Conservation (phyloP, 2,113 vertebrate species). For the Puntigrus tetrazona region DNA sequence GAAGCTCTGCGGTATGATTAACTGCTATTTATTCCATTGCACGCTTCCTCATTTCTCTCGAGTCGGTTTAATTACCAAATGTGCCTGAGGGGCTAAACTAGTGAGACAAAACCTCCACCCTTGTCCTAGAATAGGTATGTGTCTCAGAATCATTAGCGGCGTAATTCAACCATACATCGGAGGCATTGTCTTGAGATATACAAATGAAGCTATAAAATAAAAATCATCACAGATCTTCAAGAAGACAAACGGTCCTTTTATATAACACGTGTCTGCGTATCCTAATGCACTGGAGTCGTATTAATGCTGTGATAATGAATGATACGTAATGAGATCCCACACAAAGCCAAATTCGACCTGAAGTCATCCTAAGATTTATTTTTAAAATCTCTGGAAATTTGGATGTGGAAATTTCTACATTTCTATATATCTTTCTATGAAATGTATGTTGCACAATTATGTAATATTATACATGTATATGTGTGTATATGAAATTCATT, state of each 20-base stretch:
- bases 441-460: too few relatives aligned
- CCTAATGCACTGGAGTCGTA: neutral
- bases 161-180: neutral
- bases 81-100: constrained; percentile 7
- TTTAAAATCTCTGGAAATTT: too few relatives aligned
- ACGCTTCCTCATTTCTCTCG: constrained; percentile 15
- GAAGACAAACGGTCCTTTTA: neutral
- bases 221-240: neutral
- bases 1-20: constrained; percentile 88
- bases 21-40: constrained; percentile 1
- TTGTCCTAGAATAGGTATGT: constrained; percentile 19
- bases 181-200: neutral
- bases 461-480: too few relatives aligned
- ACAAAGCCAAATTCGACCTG: neutral
- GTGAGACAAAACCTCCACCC: neutral
- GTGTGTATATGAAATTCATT: too few relatives aligned
- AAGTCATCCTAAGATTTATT: neutral
- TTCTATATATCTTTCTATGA: too few relatives aligned
- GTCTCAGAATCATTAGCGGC: constrained; percentile 9
- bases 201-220: neutral
- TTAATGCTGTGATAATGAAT: too few relatives aligned
- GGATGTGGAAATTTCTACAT: too few relatives aligned
- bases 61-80: constrained; percentile 3
- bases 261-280: neutral
- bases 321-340: neutral